Conservation (phyloP, 92 coral and sea anemone genomes). For the Epizoanthus scotinus region DNA sequence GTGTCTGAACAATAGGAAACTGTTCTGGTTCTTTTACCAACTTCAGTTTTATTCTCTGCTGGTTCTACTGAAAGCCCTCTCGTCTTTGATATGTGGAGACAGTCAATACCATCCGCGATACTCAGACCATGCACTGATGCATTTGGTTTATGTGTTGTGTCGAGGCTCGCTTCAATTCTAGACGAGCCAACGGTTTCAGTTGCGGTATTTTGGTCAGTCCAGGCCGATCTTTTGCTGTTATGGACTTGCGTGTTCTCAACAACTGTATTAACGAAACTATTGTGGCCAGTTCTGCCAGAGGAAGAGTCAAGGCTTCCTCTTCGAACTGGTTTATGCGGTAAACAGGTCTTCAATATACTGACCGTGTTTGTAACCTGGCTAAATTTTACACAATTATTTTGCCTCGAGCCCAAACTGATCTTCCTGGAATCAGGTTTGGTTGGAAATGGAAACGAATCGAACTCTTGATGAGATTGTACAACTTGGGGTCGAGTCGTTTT, state of each 20-base stretch:
- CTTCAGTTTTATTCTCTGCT: neutral
- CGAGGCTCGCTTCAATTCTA: too few species aligned
- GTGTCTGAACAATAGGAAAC: neutral
- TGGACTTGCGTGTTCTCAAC: neutral
- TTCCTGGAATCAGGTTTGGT: neutral
- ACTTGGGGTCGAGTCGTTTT: neutral
- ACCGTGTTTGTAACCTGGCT: too few species aligned
- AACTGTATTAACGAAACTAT: neutral
- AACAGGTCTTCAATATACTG: neutral
- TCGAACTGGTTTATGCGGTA: neutral
- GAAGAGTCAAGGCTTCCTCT: conserved; percentile 18
- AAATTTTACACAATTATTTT: neutral
- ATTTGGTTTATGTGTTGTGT: too few species aligned
- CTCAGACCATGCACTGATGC: too few species aligned
- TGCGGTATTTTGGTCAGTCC: neutral
- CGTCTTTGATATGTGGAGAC: neutral
- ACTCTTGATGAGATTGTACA: neutral
- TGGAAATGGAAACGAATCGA: neutral
- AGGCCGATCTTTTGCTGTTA: neutral
- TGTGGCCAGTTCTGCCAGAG: neutral
- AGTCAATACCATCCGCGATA: too few species aligned
- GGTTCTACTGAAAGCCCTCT: neutral
- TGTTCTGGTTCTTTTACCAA: neutral
- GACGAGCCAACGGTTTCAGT: neutral
- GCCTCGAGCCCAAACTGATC: neutral